These are phyloP conservation scores for Acrocephalus kingi DNA, from an alignment of 2,113 vertebrate species.

Conservation along the genomic window DNA sequence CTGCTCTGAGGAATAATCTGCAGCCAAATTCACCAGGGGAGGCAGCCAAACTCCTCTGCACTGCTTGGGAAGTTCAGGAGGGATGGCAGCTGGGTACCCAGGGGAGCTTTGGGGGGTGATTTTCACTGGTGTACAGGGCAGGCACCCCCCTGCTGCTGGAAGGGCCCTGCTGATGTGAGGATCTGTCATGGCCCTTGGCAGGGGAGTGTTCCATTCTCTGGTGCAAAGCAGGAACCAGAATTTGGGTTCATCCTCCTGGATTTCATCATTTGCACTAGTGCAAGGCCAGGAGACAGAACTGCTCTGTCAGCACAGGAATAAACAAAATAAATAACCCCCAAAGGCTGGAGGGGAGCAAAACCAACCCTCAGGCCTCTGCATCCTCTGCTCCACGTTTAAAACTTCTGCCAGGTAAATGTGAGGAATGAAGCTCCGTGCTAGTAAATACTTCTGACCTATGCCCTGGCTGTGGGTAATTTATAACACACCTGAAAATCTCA, in stretches of 20 bases:
- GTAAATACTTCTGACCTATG: constrained; percentile 26
- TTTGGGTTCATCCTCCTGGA: neutral
- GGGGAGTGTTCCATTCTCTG: neutral
- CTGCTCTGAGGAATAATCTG: neutral
- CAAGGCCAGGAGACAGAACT: neutral
- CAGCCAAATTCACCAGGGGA: neutral
- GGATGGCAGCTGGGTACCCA: neutral
- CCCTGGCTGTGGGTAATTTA: constrained; percentile 12
- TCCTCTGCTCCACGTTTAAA: neutral
- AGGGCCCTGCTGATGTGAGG: neutral
- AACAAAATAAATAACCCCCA: neutral
- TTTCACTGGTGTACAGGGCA: neutral
- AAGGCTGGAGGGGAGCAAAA: neutral
- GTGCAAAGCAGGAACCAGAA: neutral
- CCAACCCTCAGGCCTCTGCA: neutral
- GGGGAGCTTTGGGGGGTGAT: neutral
- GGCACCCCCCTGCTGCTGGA: neutral
- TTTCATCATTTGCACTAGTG: neutral
- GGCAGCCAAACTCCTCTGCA: neutral
- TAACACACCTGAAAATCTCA: neutral
- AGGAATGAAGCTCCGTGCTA: neutral
- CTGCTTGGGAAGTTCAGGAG: neutral
- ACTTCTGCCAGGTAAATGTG: neutral
- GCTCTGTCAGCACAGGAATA: neutral
- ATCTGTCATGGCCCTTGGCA: neutral